phyloP scores from a whole-genome alignment of 1,140 invertebrate species.

The Amphibalanus amphitrite region DNA sequence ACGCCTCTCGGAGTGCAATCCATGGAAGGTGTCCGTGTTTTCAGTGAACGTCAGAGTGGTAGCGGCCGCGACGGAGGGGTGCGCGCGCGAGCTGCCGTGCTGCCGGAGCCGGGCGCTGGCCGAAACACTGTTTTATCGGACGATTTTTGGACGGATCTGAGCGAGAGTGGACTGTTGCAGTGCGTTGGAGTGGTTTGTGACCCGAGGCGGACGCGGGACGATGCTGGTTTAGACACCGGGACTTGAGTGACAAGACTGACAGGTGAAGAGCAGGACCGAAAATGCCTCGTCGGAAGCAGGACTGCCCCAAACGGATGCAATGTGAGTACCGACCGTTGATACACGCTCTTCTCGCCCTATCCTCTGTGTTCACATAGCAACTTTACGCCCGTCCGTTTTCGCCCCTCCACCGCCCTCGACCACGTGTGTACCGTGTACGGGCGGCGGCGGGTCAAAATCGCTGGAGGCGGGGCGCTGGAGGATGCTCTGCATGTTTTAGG shows the following conservation, averaged over 20 bases:
- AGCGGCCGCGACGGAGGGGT: background rate
- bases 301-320: constrained; percentile 1
- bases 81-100: background rate
- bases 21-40: too few relatives aligned
- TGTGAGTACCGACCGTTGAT: too few relatives aligned
- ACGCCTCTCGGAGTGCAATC: too few relatives aligned
- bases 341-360: too few relatives aligned
- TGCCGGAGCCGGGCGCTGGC: background rate
- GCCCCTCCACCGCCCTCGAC: too few relatives aligned
- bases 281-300: background rate
- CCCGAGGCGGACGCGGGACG: background rate
- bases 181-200: background rate
- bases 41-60: background rate
- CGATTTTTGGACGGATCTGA: background rate
- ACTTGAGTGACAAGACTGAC: background rate
- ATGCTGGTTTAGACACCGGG: background rate
- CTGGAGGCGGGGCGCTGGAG: too few relatives aligned
- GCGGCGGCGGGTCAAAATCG: too few relatives aligned
- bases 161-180: background rate
- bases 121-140: background rate
- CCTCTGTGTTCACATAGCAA: too few relatives aligned
- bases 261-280: background rate
- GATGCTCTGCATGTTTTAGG: too few relatives aligned
- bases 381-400: too few relatives aligned
- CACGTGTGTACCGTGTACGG: too few relatives aligned